Base-by-base conservation (phyloP, 2,888 invertebrate species). In the Torymus texanus region DNA sequence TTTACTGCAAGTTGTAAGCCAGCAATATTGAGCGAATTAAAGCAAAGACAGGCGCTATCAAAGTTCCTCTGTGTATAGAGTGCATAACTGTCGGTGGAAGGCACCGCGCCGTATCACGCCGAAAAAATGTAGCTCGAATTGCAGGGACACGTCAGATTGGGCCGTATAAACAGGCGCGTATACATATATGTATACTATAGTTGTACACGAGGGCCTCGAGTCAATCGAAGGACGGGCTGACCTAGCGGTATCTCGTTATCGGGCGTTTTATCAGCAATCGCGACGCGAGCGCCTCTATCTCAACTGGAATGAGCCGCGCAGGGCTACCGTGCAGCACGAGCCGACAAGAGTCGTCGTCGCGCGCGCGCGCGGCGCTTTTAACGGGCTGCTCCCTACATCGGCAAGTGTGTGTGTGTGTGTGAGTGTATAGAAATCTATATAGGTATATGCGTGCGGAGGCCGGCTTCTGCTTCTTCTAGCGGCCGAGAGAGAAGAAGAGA, bases 161-260 rank as follows among this genome's bases (percentile, higher is more conserved):
- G 21, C 61, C 14, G 18, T 59, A 24, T 24, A 59, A 59, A 53
- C 16, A 53, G 21, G 50, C 50, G 16, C 50, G 29, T 53, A 51
- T 51, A 21, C 14, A 58, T 11, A 62, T 11, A 16, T 4, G 13
- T 13, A 14, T 4, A 14, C 51, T 11, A 62, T 11, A 16, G 12
- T 18, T 13, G n/a, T 4, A 14, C 51, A 24, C 0, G 21, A 21
- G n/a, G 61, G 18, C 14, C 14, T 62, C 50, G 50, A 41, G 14
- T 29, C 13, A 10, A 21, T 29, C 53, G 62, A 62, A 63, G 61
- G 63, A 63, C 65, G 53, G 16, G 10, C 72, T 13, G 70, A 68
- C 58, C 58, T 75, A 75, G 77, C 77, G 70, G 77, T 71, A 71
- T 65, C 63, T 71, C 65, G 71, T 71, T 77, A 77, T 77, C 77